Base-by-base conservation (phyloP, 2,113 vertebrate species). In the Argyrosomus japonicus region DNA sequence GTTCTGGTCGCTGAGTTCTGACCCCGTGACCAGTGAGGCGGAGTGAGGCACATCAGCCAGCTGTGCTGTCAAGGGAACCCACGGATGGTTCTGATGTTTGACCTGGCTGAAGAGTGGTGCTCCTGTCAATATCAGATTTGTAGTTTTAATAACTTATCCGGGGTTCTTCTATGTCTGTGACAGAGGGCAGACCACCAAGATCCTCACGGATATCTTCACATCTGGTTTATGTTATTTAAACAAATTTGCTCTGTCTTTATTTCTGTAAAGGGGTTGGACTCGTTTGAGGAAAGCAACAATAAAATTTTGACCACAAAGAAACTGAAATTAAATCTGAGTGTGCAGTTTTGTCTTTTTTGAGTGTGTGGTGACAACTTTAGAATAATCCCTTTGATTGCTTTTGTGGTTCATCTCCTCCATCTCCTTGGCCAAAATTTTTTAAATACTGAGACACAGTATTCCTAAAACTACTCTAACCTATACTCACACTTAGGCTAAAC, bases 1-100 rank as follows among this genome's bases (percentile, higher is more conserved):
- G 92, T 92, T 93, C 86, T 91, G 92, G 93, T 97, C 95, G 94
- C 93, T 94, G 93, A 69, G 93, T 93, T 93, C 94, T 96, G 96
- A 97, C 96, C 96, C 94, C 89, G 89, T 82, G 93, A 93, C 94
- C 95, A 95, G 92, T 93, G 95, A 95, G 48, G 93, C 93, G 94
- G 91, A 96, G 95, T 94, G 87, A 95, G 94, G 77, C 94, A 56
- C 85, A 79, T 23, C 88, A 93, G 94, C 96, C 97, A 98, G 96
- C 97, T 97, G 96, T 94, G 95, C 93, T 90, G 95, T 96, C 96
- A 95, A 94, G 94, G 93, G 93, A 95, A 62, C 63, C 87, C 75
- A 89, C 79, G 8, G 61, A 50, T 76, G 76, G 71, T 86, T 89
- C 77, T 72, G 83, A 50, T 81, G 75, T 54, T 82, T 74, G 57